Base-by-base conservation (phyloP, 2,888 invertebrate species). In the Scaptodrosophila latifasciaeformis region DNA sequence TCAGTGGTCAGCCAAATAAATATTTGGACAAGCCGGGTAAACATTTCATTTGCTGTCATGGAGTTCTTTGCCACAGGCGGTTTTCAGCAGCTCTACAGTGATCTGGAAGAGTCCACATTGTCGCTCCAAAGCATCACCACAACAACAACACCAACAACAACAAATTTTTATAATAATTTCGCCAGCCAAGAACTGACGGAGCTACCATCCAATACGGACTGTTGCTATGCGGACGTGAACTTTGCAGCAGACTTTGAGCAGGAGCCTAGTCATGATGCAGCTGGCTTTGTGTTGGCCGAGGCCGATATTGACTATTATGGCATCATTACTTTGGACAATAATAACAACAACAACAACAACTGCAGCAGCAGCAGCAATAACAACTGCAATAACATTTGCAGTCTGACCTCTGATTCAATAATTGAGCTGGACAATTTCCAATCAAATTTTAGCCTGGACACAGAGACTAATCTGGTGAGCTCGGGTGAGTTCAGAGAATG, bases 11-110 rank as follows among this genome's bases (percentile, higher is more conserved):
- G n/a, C n/a, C n/a, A n/a, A n/a, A 77, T 75, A 80, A 75, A 75
- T 80, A 78, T 75, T 75, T 78, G 59, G 71, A 75, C 75, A 31
- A 63, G 53, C 37, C 42, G 29, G 45, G 15, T 19, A 7, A 12
- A 5, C 18, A 17, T 34, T 15, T 69, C 74, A 72, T 69, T 77
- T 66, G 57, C 39, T 34, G 42, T 4, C 47, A 86, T 86, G 86
- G 86, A 86, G 52, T 86, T 86, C 77, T 82, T 86, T 70, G 84
- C 86, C 27, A 82, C 85, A 47, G 86, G 85, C 54, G 86, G 84
- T 44, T 86, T 86, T 55, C 86, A 86, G 59, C 85, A 86, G 65
- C 75, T 86, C 43, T 86, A 84, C 66, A 81, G 72, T 50, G 85
- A 86, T 31, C 65, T 85, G 52, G 80, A 83, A 12, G 67, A 70